Percentiles rank a stretch among this genome's conserved stretches.
These are phyloP conservation scores for Stenichneumon culpator DNA, from an alignment of 2,888 invertebrate species.

Conservation along the genomic window DNA sequence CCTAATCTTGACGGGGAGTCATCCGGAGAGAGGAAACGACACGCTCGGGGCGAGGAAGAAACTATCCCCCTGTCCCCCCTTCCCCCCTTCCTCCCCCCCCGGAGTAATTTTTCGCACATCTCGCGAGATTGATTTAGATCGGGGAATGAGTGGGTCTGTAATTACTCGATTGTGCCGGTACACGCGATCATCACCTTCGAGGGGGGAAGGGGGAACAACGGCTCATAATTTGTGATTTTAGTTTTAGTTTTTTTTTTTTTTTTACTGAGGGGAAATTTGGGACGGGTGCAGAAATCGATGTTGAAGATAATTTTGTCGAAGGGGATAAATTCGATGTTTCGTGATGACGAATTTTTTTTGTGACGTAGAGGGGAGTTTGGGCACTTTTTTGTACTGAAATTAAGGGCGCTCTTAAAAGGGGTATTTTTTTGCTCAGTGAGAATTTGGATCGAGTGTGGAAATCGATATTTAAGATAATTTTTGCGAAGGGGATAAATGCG, in stretches of 20 bases:
- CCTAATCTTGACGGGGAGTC: too few relatives aligned
- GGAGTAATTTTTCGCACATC: conserved; percentile 24
- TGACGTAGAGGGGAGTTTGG: neutral
- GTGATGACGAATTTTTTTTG: neutral
- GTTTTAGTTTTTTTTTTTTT: too few relatives aligned
- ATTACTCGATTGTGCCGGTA: conserved; percentile 78
- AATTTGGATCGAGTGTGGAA: neutral
- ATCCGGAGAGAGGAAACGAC: too few relatives aligned
- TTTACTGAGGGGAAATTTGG: neutral
- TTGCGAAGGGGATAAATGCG: neutral
- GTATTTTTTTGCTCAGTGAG: neutral
- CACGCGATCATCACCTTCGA: conserved; percentile 77
- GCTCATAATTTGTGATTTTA: conserved; percentile 38
- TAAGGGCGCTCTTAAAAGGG: too few relatives aligned
- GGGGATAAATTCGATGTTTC: neutral
- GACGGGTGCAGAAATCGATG: neutral
- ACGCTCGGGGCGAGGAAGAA: too few relatives aligned
- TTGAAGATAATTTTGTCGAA: neutral
- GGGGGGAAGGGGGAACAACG: conserved; percentile 67
- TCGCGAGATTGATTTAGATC: conserved; percentile 72
- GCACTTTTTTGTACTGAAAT: neutral
- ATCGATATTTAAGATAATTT: neutral
- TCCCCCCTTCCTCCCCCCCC: neutral
- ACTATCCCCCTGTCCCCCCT: too few relatives aligned
- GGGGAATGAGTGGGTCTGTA: conserved; percentile 74